These are phyloP conservation scores for Chrosomus eos DNA, from an alignment of 2,797 vertebrate genomes.

Conservation along the genomic window DNA sequence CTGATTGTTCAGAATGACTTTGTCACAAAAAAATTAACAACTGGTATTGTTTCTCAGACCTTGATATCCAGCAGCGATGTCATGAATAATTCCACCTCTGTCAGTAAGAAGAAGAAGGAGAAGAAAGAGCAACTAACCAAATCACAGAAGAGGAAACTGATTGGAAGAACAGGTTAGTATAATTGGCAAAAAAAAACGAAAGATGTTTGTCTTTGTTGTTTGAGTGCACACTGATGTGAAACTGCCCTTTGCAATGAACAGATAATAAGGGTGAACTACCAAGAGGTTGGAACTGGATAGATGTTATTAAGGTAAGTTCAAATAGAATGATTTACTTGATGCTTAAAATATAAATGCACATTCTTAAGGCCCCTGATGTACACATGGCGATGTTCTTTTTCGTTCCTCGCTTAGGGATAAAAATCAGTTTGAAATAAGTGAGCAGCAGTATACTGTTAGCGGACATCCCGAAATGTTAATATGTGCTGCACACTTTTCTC, in stretches of 20 bases:
- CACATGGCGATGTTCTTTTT: background rate
- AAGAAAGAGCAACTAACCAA: slow-evolving; percentile 96
- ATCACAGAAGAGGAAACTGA: slow-evolving; percentile 93
- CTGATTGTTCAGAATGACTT: background rate
- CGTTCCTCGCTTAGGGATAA: background rate
- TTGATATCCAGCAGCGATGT: slow-evolving; percentile 76
- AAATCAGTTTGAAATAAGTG: background rate
- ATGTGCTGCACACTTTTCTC: no score
- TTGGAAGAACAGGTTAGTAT: slow-evolving; percentile 88
- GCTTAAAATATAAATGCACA: background rate
- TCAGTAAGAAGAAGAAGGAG: slow-evolving; percentile 92
- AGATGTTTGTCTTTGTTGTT: background rate
- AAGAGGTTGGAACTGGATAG: slow-evolving; percentile 97
- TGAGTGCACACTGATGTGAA: background rate
- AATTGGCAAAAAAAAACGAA: background rate
- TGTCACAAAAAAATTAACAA: background rate
- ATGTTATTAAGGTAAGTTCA: slow-evolving; percentile 90
- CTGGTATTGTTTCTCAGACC: slow-evolving; percentile 72
- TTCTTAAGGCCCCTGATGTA: background rate
- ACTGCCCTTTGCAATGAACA: slow-evolving; percentile 59
- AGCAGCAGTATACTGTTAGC: background rate
- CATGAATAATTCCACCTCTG: slow-evolving; percentile 63
- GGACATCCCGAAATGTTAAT: no score
- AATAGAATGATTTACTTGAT: background rate
- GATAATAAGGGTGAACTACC: slow-evolving; percentile 96